Conservation (phyloP, 2,113 vertebrate species). For the Heterotilapia buettikoferi region DNA sequence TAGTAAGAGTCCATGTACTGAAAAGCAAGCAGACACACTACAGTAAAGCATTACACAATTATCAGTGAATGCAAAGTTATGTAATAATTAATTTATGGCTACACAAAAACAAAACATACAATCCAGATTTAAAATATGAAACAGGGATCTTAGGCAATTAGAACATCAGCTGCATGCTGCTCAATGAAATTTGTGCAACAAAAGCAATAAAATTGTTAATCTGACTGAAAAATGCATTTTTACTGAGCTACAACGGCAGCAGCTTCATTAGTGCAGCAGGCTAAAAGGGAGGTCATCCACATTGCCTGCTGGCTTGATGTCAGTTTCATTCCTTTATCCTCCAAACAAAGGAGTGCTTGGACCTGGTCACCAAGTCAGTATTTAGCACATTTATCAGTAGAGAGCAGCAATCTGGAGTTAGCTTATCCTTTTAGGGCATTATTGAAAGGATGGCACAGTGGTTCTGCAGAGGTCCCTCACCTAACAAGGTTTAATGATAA, state of each 20-base stretch:
- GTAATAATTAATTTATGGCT: background rate
- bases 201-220: background rate
- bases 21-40: background rate
- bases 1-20: background rate
- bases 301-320: slow-evolving; percentile 36
- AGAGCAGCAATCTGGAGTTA: slow-evolving; percentile 22
- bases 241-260: background rate
- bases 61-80: background rate
- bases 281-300: slow-evolving; percentile 21
- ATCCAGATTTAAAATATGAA: background rate
- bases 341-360: slow-evolving; percentile 22
- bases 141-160: background rate
- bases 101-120: background rate
- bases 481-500: background rate
- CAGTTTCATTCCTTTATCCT: slow-evolving; percentile 33
- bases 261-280: slow-evolving; percentile 30
- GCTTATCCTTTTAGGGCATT: background rate
- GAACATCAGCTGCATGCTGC: background rate
- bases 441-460: background rate
- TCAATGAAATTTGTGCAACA: background rate
- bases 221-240: background rate
- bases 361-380: background rate
- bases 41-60: background rate
- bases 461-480: background rate
- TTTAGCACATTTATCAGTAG: slow-evolving; percentile 31